Base-by-base conservation (phyloP, 2,113 vertebrate species). In the Prietella phreatophila region DNA sequence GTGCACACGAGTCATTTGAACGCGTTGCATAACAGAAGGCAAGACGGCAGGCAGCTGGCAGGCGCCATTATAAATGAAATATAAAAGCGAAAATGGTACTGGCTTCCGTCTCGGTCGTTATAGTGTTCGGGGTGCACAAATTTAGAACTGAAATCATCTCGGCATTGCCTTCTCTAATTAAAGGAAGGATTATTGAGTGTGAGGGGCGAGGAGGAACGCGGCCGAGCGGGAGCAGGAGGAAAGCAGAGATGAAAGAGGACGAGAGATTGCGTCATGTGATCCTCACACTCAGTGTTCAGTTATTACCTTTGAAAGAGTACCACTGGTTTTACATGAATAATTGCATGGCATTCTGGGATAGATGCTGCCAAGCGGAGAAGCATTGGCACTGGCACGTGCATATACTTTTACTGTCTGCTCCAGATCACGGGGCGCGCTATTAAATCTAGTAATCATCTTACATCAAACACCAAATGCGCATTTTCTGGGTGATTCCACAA, bases 151-250 rank as follows among this genome's bases (percentile, higher is more conserved):
- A 79, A 88, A 88, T 55, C 80, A 86, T 82, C 78, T 76, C 58
- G 27, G 89, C 58, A 83, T 88, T 88, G 79, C 55, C 80, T n/a
- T 56, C 84, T 85, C 86, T 90, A 86, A 90, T 90, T 90, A 88
- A 79, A 61, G 73, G 56, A 55, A 73, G 76, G 73, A 65, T 84
- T 90, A 88, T 88, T 80, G 84, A 76, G 83, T 89, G 80, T 53
- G 81, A 60, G 67, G 82, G 82, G 86, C 50, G 30, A 73, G 55
- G 63, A 69, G 25, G 79, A 42, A 56, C 27, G 42, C 17, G 19
- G 56, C 36, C 25, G 17, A 65, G 19, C 33, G n/a, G 73, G 39
- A 50, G 55, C n/a, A n/a, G 33, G 87, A 84, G 22, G 50, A 55
- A 50, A 83, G 2, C 30, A n/a, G 42, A 82, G 33, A 55, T 33